phyloP scores from a whole-genome alignment of 2,888 invertebrate species.

The Nomada flava region DNA sequence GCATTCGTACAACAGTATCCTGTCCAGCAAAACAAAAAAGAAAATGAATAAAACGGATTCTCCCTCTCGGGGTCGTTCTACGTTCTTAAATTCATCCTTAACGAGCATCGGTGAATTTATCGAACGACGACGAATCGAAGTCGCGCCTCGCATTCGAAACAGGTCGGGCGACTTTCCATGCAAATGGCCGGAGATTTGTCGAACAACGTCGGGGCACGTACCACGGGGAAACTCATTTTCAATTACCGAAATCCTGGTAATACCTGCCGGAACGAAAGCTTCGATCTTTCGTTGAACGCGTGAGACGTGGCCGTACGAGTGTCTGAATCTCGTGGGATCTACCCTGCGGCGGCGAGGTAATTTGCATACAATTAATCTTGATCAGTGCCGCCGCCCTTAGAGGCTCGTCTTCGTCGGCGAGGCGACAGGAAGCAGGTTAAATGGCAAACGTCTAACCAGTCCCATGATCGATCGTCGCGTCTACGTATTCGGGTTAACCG shows the following conservation, averaged over 20 bases:
- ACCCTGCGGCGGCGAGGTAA: conserved; percentile 57
- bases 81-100: neutral
- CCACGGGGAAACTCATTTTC: conserved; percentile 45
- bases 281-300: conserved; percentile 51
- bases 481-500: conserved; percentile 42
- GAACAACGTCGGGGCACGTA: neutral
- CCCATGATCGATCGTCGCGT: conserved; percentile 70
- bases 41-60: neutral
- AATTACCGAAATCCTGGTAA: conserved; percentile 53
- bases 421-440: conserved; percentile 63
- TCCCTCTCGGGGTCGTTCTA: neutral
- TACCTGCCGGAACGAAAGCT: conserved; percentile 8
- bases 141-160: conserved; percentile 14
- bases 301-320: conserved; percentile 6
- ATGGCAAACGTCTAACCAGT: conserved; percentile 57
- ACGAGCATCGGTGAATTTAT: neutral
- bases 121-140: conserved; percentile 19
- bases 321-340: conserved; percentile 54
- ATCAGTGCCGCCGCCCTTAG: conserved; percentile 58
- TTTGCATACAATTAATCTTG: conserved; percentile 76
- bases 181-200: conserved; percentile 12
- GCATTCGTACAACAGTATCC: neutral
- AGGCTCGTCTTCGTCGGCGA: conserved; percentile 55
- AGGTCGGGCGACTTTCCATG: conserved; percentile 22
- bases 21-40: neutral